These are phyloP conservation scores for Cylas formicarius DNA, from an alignment of 1,140 invertebrate species.

Conservation along the genomic window DNA sequence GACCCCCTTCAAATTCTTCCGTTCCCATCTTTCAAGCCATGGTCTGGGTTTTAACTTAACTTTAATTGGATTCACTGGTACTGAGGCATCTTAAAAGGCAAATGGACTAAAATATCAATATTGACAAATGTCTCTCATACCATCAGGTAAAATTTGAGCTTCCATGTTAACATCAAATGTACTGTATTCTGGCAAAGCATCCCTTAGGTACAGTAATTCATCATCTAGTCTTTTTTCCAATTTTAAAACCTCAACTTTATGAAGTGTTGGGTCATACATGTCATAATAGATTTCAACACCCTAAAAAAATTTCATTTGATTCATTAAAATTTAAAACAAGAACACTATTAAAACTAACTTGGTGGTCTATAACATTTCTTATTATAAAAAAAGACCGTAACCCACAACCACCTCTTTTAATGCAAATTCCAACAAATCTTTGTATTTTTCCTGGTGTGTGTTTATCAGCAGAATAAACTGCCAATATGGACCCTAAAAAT, in stretches of 20 bases:
- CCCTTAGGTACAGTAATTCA: conserved; percentile 82
- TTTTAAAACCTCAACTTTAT: conserved; percentile 80
- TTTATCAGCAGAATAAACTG: conserved; percentile 83
- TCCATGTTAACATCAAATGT: conserved; percentile 93
- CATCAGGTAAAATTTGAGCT: conserved; percentile 68
- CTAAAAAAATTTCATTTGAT: conserved; percentile 17
- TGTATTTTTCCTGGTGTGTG: conserved; percentile 80
- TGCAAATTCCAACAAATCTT: conserved; percentile 96
- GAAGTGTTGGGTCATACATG: conserved; percentile 89
- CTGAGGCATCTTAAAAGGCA: conserved; percentile 43
- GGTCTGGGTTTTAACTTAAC: conserved; percentile 77
- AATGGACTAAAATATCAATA: neutral
- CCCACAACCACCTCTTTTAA: conserved; percentile 71
- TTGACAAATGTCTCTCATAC: conserved; percentile 22
- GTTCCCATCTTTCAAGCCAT: conserved; percentile 82
- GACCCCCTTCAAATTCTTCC: conserved; percentile 72
- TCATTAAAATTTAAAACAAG: conserved; percentile 1
- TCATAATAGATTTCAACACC: conserved; percentile 72
- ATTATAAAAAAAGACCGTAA: conserved; percentile 77
- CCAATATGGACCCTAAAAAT: conserved; percentile 74
- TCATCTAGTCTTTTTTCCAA: conserved; percentile 93
- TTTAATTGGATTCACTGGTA: conserved; percentile 84
- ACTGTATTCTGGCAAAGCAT: conserved; percentile 88
- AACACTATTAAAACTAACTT: conserved; percentile 45
- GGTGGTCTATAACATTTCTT: conserved; percentile 87